Evolutionary conservation across 92 coral and sea anemone species (phyloP).

Genomic region (Plumapathes pennacea): DNA sequence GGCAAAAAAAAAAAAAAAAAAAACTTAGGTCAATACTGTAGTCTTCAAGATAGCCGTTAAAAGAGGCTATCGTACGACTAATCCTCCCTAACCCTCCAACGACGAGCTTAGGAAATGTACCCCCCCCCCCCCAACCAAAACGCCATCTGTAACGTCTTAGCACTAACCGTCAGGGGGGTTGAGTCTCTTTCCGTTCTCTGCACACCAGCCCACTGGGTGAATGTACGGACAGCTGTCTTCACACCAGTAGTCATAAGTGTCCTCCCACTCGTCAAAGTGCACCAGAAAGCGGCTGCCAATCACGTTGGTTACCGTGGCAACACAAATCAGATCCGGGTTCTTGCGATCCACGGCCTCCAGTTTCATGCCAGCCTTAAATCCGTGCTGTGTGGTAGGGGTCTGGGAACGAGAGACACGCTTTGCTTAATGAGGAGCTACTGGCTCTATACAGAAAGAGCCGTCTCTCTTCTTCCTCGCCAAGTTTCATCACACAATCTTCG

Average conservation of each 20-base stretch:
- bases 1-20: background rate
- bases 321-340: constrained; percentile 98
- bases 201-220: constrained; percentile 88
- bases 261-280: constrained; percentile 99
- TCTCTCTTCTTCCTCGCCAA: no score
- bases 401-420: background rate
- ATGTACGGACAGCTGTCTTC: constrained; percentile 93
- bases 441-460: background rate
- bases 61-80: background rate
- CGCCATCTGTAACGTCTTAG: no score
- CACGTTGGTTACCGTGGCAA: constrained; percentile 97
- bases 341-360: constrained; percentile 95
- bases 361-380: constrained; percentile 89
- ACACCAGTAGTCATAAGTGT: constrained; percentile 99
- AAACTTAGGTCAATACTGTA: background rate
- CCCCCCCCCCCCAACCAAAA: no score
- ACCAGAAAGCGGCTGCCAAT: constrained; percentile 95
- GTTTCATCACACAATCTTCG: no score
- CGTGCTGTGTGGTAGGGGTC: constrained; percentile 78
- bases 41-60: background rate
- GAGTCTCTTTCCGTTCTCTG: constrained; percentile 60
- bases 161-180: constrained; percentile 78
- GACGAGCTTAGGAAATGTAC: no score
- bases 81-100: no score
- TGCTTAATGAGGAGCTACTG: background rate